A percentile compares a stretch with the other conserved stretches of the same genome.
Conservation (phyloP, 30 jellyfish, hydroid and myxozoan genomes). For the Aurelia sp. region DNA sequence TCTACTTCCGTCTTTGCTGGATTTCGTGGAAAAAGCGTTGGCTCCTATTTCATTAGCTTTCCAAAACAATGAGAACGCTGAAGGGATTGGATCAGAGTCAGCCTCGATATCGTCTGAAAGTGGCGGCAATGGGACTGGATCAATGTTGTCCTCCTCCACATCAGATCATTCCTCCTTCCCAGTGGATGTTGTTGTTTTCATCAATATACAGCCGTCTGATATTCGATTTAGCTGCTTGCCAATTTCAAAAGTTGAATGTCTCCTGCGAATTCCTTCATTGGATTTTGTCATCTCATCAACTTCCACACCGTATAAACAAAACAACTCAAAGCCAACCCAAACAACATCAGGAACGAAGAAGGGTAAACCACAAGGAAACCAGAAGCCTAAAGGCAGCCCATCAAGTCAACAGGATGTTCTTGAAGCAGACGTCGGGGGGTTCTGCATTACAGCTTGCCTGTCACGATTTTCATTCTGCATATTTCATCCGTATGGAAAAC, state of each 20-base stretch:
- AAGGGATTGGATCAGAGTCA: constrained; percentile 19
- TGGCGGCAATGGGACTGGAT: constrained; percentile 67
- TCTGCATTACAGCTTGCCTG: constrained; percentile 83
- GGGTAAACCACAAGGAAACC: constrained; percentile 4
- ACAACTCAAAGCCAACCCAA: constrained; percentile 3
- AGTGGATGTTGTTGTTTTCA: constrained; percentile 84
- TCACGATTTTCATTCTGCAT: constrained; percentile 95
- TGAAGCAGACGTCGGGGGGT: constrained; percentile 66
- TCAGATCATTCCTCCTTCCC: constrained; percentile 90
- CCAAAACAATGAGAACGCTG: constrained; percentile 41
- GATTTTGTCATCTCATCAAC: constrained; percentile 90
- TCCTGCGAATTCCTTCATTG: constrained; percentile 86
- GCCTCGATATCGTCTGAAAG: constrained; percentile 47
- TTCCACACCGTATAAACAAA: constrained; percentile 53
- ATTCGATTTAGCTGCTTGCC: constrained; percentile 94
- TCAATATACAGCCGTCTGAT: constrained; percentile 95
- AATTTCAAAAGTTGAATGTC: constrained; percentile 91
- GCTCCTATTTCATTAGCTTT: constrained; percentile 75
- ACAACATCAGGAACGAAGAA: constrained; percentile 50
- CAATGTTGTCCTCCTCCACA: constrained; percentile 85
- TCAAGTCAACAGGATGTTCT: constrained; percentile 23
- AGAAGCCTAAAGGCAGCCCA: constrained; percentile 23
- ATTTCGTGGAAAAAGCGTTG: constrained; percentile 84
- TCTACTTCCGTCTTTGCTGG: constrained; percentile 89
- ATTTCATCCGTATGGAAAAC: constrained; percentile 97